These are phyloP conservation scores for Vireo griseus DNA, from an alignment of 2,797 vertebrate species.

Conservation along the genomic window DNA sequence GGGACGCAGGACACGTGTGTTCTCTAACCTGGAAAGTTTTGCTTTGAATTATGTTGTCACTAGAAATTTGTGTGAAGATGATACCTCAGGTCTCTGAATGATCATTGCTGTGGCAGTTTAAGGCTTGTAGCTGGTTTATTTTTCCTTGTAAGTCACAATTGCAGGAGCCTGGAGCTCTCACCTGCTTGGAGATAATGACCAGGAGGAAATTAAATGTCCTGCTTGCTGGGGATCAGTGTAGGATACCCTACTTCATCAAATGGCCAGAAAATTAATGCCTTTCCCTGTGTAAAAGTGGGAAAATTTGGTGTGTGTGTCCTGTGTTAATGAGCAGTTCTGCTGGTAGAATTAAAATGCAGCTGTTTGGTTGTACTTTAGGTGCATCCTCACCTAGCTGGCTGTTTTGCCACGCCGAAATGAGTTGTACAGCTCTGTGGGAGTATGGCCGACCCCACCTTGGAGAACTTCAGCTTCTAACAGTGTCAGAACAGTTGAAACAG, in stretches of 20 bases:
- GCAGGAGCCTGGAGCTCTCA: background rate
- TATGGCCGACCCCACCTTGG: fast-evolving
- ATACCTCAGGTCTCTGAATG: background rate
- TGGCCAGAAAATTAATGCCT: background rate
- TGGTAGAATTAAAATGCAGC: background rate
- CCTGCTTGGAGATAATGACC: background rate
- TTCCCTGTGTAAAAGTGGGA: background rate
- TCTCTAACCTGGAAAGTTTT: background rate
- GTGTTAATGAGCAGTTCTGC: background rate
- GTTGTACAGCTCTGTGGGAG: fast-evolving
- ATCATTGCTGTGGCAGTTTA: background rate
- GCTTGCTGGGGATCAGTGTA: background rate
- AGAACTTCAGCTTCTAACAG: background rate
- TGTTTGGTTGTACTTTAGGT: background rate
- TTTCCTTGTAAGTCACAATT: background rate
- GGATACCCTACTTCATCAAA: background rate
- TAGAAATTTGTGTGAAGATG: background rate
- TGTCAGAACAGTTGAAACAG: background rate
- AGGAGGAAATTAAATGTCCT: background rate
- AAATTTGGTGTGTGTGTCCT: background rate
- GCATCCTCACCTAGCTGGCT: background rate
- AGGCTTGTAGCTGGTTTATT: background rate
- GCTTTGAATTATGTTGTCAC: background rate
- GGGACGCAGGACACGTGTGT: background rate
- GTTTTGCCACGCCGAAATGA: background rate